phyloP scores from a whole-genome alignment of 2,113 vertebrate species.

The Typhlomys cinereus region DNA sequence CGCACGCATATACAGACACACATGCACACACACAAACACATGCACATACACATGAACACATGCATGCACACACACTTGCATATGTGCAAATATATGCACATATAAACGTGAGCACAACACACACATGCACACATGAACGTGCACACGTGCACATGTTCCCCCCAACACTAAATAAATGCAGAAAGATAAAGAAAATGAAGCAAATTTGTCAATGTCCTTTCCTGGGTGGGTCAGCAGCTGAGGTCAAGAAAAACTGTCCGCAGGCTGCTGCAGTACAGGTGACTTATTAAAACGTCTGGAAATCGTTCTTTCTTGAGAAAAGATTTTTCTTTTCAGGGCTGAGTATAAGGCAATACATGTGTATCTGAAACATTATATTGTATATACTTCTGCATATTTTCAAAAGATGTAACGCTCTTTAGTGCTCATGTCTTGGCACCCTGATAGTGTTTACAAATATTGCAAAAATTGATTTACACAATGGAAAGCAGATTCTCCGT shows the following conservation, averaged over 20 bases:
- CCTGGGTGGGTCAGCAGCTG: too few species aligned
- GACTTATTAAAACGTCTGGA: constrained; percentile 16
- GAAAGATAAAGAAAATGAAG: too few species aligned
- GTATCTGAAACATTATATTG: constrained; percentile 50
- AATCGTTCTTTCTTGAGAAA: constrained; percentile 28
- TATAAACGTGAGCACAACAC: not conserved
- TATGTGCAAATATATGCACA: too few species aligned
- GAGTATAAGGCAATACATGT: not conserved
- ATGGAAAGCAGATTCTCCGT: constrained; percentile 56
- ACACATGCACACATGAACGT: not conserved
- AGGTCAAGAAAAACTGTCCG: too few species aligned
- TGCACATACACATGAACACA: not conserved
- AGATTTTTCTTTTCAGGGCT: not conserved
- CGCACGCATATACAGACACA: not conserved
- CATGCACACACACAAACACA: too few species aligned
- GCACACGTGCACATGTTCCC: not conserved
- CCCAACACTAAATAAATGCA: too few species aligned
- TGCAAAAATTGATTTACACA: constrained; percentile 60
- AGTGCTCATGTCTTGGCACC: constrained; percentile 33
- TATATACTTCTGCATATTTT: constrained; percentile 47
- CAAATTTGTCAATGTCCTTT: too few species aligned
- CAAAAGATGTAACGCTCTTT: constrained; percentile 39
- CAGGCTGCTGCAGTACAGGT: not conserved
- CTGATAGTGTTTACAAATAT: constrained; percentile 52
- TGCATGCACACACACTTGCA: not conserved